phyloP scores from a whole-genome alignment of 2,113 vertebrate genomes.

The Mustela lutreola region DNA sequence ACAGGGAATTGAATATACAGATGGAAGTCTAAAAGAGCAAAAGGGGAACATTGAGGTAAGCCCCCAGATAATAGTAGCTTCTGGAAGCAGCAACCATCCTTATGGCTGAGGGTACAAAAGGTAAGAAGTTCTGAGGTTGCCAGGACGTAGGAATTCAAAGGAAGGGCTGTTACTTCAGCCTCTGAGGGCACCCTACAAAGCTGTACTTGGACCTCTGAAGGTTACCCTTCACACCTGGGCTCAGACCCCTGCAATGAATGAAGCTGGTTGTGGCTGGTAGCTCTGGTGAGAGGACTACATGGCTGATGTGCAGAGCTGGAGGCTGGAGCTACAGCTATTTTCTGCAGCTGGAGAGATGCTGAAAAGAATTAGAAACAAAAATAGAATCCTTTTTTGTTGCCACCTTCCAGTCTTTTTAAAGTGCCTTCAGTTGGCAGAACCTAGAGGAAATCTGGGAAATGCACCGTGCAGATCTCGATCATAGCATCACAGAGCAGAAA shows the following conservation, averaged over 20 bases:
- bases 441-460: not conserved
- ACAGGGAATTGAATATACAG: not conserved
- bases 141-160: not conserved
- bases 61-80: not conserved
- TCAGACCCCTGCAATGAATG: not conserved
- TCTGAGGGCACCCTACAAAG: not conserved
- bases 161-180: not conserved
- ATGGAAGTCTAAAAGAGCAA: slow-evolving; percentile 30
- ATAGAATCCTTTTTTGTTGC: slow-evolving; percentile 11
- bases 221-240: not conserved
- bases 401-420: not conserved
- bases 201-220: not conserved
- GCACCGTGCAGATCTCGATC: not conserved
- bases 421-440: not conserved
- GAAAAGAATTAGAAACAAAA: not conserved
- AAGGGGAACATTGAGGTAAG: not conserved
- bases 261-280: not conserved
- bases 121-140: not conserved
- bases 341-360: not conserved
- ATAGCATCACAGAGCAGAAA: not conserved
- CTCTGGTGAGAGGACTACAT: not conserved
- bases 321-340: not conserved
- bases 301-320: not conserved
- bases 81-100: not conserved
- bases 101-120: not conserved